Conservation (phyloP, 2,113 vertebrate genomes). For the Sprattus sprattus region DNA sequence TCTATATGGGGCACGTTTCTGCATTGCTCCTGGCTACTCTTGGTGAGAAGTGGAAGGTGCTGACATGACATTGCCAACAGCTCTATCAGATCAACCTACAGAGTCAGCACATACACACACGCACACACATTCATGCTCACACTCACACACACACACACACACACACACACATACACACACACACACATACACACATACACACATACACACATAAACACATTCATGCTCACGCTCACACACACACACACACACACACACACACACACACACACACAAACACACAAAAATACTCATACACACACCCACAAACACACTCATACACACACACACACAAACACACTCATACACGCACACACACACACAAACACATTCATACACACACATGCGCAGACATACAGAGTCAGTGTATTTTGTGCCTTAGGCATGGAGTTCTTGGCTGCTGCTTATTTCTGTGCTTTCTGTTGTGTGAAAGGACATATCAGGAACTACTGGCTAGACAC, state of each 20-base stretch:
- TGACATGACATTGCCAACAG: not conserved
- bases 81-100: not conserved
- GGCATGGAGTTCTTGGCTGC: not conserved
- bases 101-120: not conserved
- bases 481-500: not conserved
- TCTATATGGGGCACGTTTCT: not conserved
- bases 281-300: not conserved
- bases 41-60: not conserved
- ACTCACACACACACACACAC: constrained; percentile 12
- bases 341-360: not conserved
- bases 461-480: not conserved
- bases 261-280: not conserved
- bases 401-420: not conserved
- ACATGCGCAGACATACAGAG: not conserved
- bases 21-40: not conserved
- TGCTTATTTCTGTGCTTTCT: not conserved
- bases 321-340: constrained; percentile 14
- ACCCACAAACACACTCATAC: not conserved
- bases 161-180: not conserved
- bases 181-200: constrained; percentile 7
- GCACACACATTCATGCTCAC: not conserved
- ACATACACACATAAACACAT: not conserved
- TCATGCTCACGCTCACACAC: not conserved
- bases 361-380: not conserved
- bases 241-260: not conserved